Conservation (phyloP, 2,888 invertebrate species). For the Odontothrips loti region DNA sequence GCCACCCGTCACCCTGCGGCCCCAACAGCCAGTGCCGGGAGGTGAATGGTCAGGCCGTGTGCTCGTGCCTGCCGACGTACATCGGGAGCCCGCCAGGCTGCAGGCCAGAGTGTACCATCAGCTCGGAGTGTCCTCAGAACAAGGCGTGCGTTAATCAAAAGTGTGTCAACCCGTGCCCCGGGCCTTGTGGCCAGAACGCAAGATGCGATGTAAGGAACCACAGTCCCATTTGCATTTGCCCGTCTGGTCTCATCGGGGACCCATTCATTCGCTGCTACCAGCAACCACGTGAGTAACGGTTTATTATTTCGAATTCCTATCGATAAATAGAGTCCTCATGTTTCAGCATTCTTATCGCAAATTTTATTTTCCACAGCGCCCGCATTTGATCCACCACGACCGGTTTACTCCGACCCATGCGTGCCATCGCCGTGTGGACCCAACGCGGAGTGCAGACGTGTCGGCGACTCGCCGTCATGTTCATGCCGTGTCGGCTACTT, state of each 20-base stretch:
- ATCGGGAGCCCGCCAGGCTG: constrained; percentile 67
- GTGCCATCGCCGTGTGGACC: constrained; percentile 64
- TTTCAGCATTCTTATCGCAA: too few species aligned
- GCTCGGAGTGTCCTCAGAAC: constrained; percentile 55
- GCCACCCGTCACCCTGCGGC: constrained; percentile 48
- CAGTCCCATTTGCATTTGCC: constrained; percentile 50
- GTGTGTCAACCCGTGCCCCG: constrained; percentile 48
- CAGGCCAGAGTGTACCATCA: constrained; percentile 49
- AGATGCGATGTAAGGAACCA: constrained; percentile 50
- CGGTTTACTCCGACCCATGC: constrained; percentile 52
- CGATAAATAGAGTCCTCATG: too few species aligned
- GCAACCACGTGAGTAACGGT: constrained; percentile 38
- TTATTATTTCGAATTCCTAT: too few species aligned
- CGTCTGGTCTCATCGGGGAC: constrained; percentile 45
- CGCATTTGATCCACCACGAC: constrained; percentile 36
- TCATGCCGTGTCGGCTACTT: constrained; percentile 39
- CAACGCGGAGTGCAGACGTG: constrained; percentile 55
- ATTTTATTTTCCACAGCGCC: constrained; percentile 44
- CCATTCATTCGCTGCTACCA: constrained; percentile 40
- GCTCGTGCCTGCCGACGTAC: constrained; percentile 70
- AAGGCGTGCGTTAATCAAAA: constrained; percentile 51
- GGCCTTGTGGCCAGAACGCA: constrained; percentile 45
- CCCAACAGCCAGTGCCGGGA: constrained; percentile 51
- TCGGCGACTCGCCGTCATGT: constrained; percentile 57
- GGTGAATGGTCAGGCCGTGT: constrained; percentile 65